Evolutionary conservation across 1,140 invertebrate species (phyloP).

Genomic region (Drosophila saltans): DNA sequence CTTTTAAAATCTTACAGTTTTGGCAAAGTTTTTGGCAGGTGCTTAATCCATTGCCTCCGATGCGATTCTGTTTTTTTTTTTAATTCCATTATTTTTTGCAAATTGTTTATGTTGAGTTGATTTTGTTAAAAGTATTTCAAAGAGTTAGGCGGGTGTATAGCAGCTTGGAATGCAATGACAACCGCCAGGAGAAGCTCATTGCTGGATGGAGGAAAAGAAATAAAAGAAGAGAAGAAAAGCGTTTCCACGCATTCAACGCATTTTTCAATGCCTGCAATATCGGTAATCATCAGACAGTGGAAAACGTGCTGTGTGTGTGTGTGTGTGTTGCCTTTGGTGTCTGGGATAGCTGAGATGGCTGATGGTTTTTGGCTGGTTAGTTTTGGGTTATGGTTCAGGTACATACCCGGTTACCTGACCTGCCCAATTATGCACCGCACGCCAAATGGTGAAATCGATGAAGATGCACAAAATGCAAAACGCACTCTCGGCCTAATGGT

Average conservation of each 20-base stretch:
- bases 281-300: constrained; percentile 66
- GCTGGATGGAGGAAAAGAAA: not conserved
- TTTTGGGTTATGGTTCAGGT: constrained; percentile 18
- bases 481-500: constrained; percentile 74
- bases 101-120: not conserved
- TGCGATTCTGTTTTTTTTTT: not conserved
- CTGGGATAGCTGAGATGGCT: constrained; percentile 7
- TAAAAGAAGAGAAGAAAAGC: constrained; percentile 43
- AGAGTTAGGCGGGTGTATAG: constrained; percentile 1
- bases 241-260: constrained; percentile 76
- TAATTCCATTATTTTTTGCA: not conserved
- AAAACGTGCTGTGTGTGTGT: constrained; percentile 29
- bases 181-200: constrained; percentile 33
- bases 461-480: constrained; percentile 80
- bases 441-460: constrained; percentile 80
- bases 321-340: constrained; percentile 19
- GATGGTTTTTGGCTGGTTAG: constrained; percentile 25
- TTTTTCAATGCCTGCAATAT: constrained; percentile 73
- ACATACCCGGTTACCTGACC: constrained; percentile 43
- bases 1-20: not conserved
- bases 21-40: not conserved
- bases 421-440: constrained; percentile 75
- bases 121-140: not conserved
- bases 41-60: not conserved
- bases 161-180: not conserved